Base-by-base conservation (phyloP, 2,113 vertebrate species). In the Scortum barcoo region DNA sequence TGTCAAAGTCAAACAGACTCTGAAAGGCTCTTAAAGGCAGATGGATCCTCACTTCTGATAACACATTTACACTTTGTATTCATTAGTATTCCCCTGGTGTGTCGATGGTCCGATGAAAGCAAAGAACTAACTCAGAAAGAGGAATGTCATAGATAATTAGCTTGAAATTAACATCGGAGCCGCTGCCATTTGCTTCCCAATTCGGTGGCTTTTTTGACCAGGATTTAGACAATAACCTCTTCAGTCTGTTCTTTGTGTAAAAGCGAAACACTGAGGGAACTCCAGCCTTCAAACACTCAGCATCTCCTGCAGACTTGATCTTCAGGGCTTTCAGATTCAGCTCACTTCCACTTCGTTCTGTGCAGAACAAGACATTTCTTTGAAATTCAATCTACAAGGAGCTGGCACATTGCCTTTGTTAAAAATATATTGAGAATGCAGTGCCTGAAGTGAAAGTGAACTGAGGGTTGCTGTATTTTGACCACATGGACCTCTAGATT, bases 221-320 rank as follows among this genome's bases (percentile, higher is more conserved):
- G 26, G 22, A 57, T 72, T 70, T 44, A 66, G 51, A 78, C 48
- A 66, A 7, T 12, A 51, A 74, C 12, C 24, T 58, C 26, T 56
- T 48, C 17, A 40, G 79, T 72, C 24, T 38, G 62, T 72, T 79
- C 33, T 83, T 61, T 85, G 79, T 79, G 53, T 81, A 48, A 76
- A 89, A 88, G 65, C 65, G 7, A 10, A 56, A 88, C 65, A 81
- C 76, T 63, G 80, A 85, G 82, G 65, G 46, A 75, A 83, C 85
- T 81, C 63, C 78, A 81, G 78, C 78, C 46, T 67, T 53, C n/a
- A 72, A 36, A 79, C 51, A 26, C 78, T 77, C 74, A 66, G 24
- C 24, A 12, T 72, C 46, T 58, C 70, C 40, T 30, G 14, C 12
- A 70, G 16, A 65, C 33, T 28, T 14, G 24, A 68, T 46, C 28